Evolutionary conservation across 2,888 invertebrate genomes (phyloP), one percentile per base, ranked within the genome.

Genomic region (Cosmorhoe ocellata): DNA sequence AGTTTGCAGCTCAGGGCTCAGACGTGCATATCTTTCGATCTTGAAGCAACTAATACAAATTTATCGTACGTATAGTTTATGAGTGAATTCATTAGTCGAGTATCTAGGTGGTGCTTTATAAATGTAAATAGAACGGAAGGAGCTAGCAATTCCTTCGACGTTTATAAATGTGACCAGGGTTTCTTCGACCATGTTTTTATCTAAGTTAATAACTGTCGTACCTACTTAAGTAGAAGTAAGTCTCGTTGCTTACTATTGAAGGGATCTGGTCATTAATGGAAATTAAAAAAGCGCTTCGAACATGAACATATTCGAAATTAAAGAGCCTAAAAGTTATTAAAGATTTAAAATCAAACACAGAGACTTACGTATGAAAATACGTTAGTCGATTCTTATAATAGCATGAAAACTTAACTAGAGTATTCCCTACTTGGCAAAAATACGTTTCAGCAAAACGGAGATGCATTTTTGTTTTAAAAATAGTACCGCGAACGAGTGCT

Each of bases 91-190:
- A 88, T 88, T 87, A 86, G 72, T 68, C 48, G 63, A 48, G 66
- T 63, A 64, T n/a, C n/a, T n/a, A n/a, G n/a, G n/a, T n/a, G n/a
- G n/a, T n/a, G n/a, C 61, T 75, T 74, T 79, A 81, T 82, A 74
- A 84, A 81, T 86, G 84, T 81, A 85, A 86, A 81, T 83, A 74
- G 87, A 87, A 86, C 88, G 88, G 88, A 87, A 86, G 79, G 77
- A 78, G 71, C 45, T 37, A 51, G 22, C 74, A 71, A 75, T 79
- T 74, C n/a, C 73, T 74, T 63, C 56, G 37, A 28, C 27, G 44
- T 36, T 40, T 11, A 44, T 39, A 30, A 39, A 37, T 27, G 14
- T 36, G 26, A 37, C 30, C 14, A 34, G 36, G n/a, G 24, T 41
- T 41, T 39, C 46, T 39, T 39, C 46, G 6, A 38, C 11, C 30